These are phyloP conservation scores for Peucedramus taeniatus DNA, from an alignment of 2,113 vertebrate genomes.

Conservation along the genomic window DNA sequence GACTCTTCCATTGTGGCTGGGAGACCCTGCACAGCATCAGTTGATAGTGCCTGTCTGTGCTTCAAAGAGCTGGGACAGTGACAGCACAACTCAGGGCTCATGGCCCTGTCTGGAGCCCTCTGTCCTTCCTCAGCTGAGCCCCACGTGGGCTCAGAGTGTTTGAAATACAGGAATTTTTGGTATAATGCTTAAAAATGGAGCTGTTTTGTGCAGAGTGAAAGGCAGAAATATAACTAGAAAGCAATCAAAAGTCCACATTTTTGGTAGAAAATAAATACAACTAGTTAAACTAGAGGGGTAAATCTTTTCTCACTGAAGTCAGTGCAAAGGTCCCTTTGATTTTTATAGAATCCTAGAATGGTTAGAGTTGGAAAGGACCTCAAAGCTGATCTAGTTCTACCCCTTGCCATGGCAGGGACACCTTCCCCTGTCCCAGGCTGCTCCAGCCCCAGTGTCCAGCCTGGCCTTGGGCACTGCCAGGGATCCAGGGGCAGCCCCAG, in stretches of 20 bases:
- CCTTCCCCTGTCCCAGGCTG: background rate
- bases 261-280: background rate
- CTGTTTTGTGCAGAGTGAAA: background rate
- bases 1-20: conserved; percentile 9
- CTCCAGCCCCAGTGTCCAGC: background rate
- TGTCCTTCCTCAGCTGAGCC: background rate
- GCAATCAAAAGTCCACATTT: background rate
- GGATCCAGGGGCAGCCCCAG: background rate
- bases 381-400: background rate
- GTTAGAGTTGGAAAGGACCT: background rate
- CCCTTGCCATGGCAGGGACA: background rate
- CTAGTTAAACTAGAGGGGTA: background rate
- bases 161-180: background rate
- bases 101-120: background rate
- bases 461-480: background rate
- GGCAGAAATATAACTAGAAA: background rate
- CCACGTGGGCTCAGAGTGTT: rapidly evolving
- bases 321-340: background rate
- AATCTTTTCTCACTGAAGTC: background rate
- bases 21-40: conserved; percentile 47
- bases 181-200: rapidly evolving
- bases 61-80: background rate
- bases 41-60: background rate
- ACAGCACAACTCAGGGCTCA: rapidly evolving
- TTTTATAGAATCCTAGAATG: background rate